Conservation (phyloP, 2,888 invertebrate genomes). For the Caradrina kadenii region DNA sequence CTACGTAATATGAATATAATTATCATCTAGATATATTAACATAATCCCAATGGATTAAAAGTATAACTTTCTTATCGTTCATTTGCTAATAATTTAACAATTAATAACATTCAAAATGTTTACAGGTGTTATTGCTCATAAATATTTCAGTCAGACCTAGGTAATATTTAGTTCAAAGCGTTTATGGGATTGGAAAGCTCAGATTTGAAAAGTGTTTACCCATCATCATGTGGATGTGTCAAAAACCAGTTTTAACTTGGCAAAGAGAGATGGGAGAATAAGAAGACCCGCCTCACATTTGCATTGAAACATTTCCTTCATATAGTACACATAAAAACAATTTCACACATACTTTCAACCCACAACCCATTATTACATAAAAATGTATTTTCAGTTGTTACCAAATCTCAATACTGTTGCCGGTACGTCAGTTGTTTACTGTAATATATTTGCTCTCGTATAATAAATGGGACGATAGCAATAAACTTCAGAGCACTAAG, state of each 20-base stretch:
- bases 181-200: not conserved
- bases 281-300: not conserved
- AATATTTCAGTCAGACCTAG: slow-evolving; percentile 1
- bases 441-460: slow-evolving; percentile 40
- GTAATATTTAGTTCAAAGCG: not conserved
- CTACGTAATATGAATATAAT: not conserved
- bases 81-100: slow-evolving; percentile 14
- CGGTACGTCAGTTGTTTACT: slow-evolving; percentile 2
- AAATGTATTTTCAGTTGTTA: slow-evolving; percentile 37
- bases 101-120: slow-evolving; percentile 15
- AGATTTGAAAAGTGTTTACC: not conserved
- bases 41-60: not conserved
- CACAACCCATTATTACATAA: slow-evolving; percentile 10
- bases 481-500: slow-evolving; percentile 34
- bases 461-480: slow-evolving; percentile 29
- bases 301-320: slow-evolving; percentile 8
- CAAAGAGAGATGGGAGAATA: not conserved
- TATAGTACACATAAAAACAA: not conserved
- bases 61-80: slow-evolving; percentile 15
- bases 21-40: no score
- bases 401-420: slow-evolving; percentile 36
- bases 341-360: not conserved
- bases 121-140: slow-evolving; percentile 10
- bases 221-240: not conserved
- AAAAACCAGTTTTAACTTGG: not conserved